A percentile compares a stretch with the other conserved stretches of the same genome.
Conservation (phyloP, 2,113 vertebrate species). For the Indicator maculatus region DNA sequence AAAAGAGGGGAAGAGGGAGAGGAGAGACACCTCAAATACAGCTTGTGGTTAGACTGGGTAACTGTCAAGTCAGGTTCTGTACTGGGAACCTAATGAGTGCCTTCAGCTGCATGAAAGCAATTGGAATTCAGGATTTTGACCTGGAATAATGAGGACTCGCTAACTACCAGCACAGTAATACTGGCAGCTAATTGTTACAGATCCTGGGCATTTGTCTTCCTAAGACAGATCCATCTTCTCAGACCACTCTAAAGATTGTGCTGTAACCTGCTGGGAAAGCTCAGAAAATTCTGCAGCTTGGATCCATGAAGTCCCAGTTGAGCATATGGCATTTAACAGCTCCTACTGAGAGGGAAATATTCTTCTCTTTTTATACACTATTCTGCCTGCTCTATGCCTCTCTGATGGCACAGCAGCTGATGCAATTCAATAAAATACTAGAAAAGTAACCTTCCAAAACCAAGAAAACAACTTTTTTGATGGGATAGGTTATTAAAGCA, state of each 20-base stretch:
- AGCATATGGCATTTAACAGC: neutral
- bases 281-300: neutral
- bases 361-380: neutral
- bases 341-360: neutral
- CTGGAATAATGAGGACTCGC: neutral
- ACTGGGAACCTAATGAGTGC: neutral
- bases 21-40: neutral
- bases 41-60: neutral
- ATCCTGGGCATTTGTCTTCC: neutral
- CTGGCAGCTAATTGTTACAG: neutral
- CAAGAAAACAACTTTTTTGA: accelerated
- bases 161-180: neutral
- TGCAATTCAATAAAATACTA: neutral
- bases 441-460: neutral
- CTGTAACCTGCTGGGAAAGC: neutral
- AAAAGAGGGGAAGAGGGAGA: neutral
- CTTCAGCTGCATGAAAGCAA: neutral
- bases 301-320: neutral
- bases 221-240: neutral
- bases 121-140: neutral
- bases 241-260: neutral
- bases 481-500: neutral
- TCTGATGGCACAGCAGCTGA: neutral
- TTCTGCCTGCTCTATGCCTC: neutral
- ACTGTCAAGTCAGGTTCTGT: accelerated